Base-by-base conservation (phyloP, 2,888 invertebrate species). In the Emmelina monodactyla region DNA sequence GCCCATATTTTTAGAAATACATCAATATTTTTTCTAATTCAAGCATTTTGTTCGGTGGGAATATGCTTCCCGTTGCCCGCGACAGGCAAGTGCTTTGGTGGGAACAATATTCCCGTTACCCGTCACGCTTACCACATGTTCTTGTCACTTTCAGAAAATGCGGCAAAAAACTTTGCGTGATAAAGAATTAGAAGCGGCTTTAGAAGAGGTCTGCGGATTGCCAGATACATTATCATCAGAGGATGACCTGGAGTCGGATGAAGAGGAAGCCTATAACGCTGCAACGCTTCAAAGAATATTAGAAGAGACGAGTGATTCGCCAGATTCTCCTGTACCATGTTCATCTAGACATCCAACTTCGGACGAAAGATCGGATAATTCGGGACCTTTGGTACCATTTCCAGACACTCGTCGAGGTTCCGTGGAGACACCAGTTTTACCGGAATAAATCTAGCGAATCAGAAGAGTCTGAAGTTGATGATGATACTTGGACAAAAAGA, bases 391-490 rank as follows among this genome's bases (percentile, higher is more conserved):
- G n/a, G n/a, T n/a, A n/a, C n/a, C n/a, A n/a, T n/a, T n/a, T n/a
- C n/a, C n/a, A n/a, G n/a, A n/a, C n/a, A n/a, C n/a, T n/a, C n/a
- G n/a, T n/a, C n/a, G n/a, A n/a, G n/a, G n/a, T n/a, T n/a, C n/a
- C n/a, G n/a, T n/a, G n/a, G n/a, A n/a, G n/a, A n/a, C n/a, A n/a
- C n/a, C n/a, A n/a, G n/a, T n/a, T n/a, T n/a, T n/a, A n/a, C n/a
- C n/a, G n/a, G n/a, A n/a, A n/a, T n/a, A n/a, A n/a, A n/a, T n/a
- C n/a, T n/a, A n/a, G n/a, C n/a, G n/a, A n/a, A n/a, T 35, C 32
- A 32, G 19, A 22, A 29, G 32, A 37, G 15, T 37, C 33, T 19
- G 37, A 37, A 28, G 29, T 28, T 15, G 37, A 37, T 12, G 37
- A 29, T 16, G 32, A 32, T 22, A 14, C 16, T 10, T 37, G 32